phyloP scores from a whole-genome alignment of 2,888 invertebrate genomes.

The Tachystola acroxantha region DNA sequence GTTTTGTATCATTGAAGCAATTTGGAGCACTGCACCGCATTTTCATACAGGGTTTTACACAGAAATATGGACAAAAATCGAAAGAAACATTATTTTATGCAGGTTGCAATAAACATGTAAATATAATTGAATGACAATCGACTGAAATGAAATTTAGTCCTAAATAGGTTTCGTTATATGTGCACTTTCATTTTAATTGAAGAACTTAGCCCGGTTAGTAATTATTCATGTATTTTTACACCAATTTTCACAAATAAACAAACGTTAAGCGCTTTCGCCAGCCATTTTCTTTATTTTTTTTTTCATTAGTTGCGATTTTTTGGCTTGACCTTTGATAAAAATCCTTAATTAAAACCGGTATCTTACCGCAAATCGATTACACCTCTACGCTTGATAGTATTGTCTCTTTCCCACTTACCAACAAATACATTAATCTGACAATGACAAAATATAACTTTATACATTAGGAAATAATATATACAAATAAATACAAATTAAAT shows the following conservation, averaged over 20 bases:
- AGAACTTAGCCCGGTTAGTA: too few relatives aligned
- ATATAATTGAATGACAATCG: background rate
- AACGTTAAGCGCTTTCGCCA: background rate
- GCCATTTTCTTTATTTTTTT: constrained; percentile 5
- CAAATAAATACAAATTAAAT: too few relatives aligned
- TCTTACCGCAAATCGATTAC: background rate
- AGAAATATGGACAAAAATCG: constrained; percentile 11
- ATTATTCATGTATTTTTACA: too few relatives aligned
- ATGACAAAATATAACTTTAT: too few relatives aligned
- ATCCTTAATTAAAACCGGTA: background rate
- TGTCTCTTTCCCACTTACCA: background rate
- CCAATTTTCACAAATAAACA: constrained; percentile 5
- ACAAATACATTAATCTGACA: background rate
- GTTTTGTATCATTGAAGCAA: constrained; percentile 47
- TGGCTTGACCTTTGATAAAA: background rate
- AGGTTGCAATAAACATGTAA: background rate
- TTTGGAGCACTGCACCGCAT: constrained; percentile 57
- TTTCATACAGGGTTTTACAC: constrained; percentile 16
- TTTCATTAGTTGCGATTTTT: background rate
- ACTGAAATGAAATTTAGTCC: too few relatives aligned
- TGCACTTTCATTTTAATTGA: too few relatives aligned
- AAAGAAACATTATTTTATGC: background rate
- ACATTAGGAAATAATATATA: too few relatives aligned
- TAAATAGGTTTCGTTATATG: too few relatives aligned
- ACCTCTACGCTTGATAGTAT: constrained; percentile 1